Percentiles rank a stretch among this genome's conserved stretches.
These are phyloP conservation scores for Ibidorhyncha struthersii DNA, from an alignment of 2,113 vertebrate species.

Conservation along the genomic window DNA sequence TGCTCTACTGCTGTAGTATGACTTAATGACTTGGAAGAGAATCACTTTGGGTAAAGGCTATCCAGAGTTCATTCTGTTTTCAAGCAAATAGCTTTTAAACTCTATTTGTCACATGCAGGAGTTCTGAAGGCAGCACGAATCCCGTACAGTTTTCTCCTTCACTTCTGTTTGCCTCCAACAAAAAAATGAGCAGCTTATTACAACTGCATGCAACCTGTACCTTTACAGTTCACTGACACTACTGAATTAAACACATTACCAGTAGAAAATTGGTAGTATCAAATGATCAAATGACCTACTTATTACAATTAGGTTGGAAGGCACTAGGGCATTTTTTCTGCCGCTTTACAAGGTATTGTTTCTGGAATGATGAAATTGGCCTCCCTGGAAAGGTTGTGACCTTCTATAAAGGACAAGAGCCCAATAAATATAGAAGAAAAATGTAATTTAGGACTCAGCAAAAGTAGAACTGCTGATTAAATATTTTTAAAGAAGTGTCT, in stretches of 20 bases:
- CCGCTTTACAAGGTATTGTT: not conserved
- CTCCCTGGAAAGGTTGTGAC: not conserved
- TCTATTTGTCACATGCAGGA: not conserved
- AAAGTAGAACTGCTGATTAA: conserved; percentile 44
- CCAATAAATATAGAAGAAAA: not conserved
- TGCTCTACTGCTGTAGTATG: not conserved
- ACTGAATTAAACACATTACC: not conserved
- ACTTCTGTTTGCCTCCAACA: not conserved
- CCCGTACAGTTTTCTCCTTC: not conserved
- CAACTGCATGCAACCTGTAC: not conserved
- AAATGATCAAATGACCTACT: not conserved
- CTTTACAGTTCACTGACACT: not conserved
- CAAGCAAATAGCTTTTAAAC: not conserved
- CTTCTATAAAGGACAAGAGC: not conserved
- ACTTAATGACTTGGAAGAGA: conserved; percentile 17
- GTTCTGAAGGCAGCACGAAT: not conserved
- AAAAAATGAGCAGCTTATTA: not conserved
- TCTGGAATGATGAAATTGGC: not conserved
- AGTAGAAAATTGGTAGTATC: not conserved
- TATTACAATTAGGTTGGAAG: not conserved
- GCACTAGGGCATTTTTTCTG: not conserved
- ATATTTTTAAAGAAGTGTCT: conserved; percentile 1
- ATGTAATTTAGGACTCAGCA: not conserved
- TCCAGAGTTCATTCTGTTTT: conserved; percentile 27
- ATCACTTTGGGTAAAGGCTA: not conserved